Evolutionary conservation across 2,888 invertebrate genomes (phyloP).

Genomic region (Athripsodes cinereus): DNA sequence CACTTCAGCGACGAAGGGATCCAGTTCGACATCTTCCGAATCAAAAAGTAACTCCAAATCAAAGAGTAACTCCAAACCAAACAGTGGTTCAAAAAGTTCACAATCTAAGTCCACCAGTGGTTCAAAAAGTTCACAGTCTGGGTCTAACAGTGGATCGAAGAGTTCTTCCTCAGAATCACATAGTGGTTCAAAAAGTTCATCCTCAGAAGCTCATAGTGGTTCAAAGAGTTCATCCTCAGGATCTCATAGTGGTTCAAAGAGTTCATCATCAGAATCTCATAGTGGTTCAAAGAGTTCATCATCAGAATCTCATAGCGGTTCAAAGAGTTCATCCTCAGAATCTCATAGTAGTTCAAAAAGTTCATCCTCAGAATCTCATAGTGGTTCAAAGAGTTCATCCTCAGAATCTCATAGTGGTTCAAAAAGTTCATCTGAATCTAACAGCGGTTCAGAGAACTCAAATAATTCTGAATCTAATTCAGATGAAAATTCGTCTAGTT

Average conservation of each 20-base stretch:
- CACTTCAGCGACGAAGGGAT: not conserved
- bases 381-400: not conserved
- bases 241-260: slow-evolving; percentile 9
- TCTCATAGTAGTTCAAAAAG: slow-evolving; percentile 2
- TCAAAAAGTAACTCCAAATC: not conserved
- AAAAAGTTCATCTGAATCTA: not conserved
- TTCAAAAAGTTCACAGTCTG: slow-evolving; percentile 21
- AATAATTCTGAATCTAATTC: not conserved
- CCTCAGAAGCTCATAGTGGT: slow-evolving; percentile 4
- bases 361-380: slow-evolving; percentile 9
- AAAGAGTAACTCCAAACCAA: not conserved
- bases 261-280: slow-evolving; percentile 7
- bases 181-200: not conserved
- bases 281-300: not conserved
- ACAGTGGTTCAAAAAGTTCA: not conserved
- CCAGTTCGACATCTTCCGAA: not conserved
- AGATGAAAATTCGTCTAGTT: not conserved
- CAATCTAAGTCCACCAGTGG: too few relatives aligned
- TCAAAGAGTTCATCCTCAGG: not conserved
- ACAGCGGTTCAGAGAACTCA: not conserved
- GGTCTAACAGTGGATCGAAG: slow-evolving; percentile 5
- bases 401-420: not conserved
- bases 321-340: not conserved
- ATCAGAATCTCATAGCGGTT: not conserved
- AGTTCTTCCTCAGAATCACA: not conserved